Evolutionary conservation across 2,888 invertebrate species (phyloP).

Genomic region (Drosophila paramelanica): DNA sequence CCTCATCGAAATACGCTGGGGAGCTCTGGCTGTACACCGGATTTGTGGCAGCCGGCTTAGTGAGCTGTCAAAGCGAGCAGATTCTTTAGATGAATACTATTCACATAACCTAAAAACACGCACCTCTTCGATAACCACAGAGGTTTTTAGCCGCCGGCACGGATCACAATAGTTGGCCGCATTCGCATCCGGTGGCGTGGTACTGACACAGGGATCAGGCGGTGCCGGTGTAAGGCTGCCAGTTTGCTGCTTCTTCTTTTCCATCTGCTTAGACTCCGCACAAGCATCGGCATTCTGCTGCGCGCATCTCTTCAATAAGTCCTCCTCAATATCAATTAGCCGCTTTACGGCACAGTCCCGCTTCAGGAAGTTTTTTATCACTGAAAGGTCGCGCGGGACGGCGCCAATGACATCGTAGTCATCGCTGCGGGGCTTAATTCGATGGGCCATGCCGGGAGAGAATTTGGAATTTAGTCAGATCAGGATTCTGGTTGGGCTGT

Average conservation of each 20-base stretch:
- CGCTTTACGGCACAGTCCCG: constrained; percentile 68
- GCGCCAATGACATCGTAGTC: constrained; percentile 71
- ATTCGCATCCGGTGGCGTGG: constrained; percentile 28
- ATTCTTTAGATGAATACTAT: too few species aligned
- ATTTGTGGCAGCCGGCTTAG: constrained; percentile 53
- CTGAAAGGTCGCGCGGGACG: constrained; percentile 68
- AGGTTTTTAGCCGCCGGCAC: constrained; percentile 55
- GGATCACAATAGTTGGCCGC: constrained; percentile 54
- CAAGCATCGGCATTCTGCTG: constrained; percentile 14
- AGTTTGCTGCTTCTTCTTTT: background rate
- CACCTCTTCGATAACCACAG: constrained; percentile 69
- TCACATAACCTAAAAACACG: too few species aligned
- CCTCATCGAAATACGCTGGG: constrained; percentile 66
- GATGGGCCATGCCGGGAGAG: constrained; percentile 58
- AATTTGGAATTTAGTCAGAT: constrained; percentile 46
- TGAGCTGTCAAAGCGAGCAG: constrained; percentile 39
- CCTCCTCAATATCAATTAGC: constrained; percentile 69
- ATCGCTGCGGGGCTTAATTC: constrained; percentile 58
- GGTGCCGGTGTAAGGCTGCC: background rate
- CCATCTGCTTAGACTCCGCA: constrained; percentile 2
- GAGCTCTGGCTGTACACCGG: constrained; percentile 29
- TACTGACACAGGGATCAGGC: constrained; percentile 47
- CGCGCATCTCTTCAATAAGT: constrained; percentile 47
- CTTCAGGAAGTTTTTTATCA: constrained; percentile 68
- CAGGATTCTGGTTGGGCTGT: constrained; percentile 7